Evolutionary conservation across 2,888 invertebrate genomes (phyloP), one percentile per base, ranked within the genome.

Genomic region (Melanophora roralis): DNA sequence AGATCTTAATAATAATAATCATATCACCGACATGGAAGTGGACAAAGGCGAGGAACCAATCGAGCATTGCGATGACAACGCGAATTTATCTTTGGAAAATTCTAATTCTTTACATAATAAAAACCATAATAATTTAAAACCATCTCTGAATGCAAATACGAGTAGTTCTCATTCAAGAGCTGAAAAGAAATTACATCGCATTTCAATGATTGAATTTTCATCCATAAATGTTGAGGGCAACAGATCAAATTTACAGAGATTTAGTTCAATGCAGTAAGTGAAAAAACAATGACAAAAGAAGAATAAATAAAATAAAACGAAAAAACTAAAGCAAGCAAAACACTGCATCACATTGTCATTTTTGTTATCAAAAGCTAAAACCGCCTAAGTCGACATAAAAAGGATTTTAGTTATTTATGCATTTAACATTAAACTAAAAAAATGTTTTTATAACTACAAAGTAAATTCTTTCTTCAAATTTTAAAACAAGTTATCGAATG

Each of bases 141-240:
- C 43, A 45, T 2, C 8, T 19, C 9, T 3, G 14, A 23, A 40
- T 23, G 32, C 34, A 2, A 19, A 65, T 51, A 6, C 51, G 1
- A 59, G 19, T 21, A 47, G 47, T 32, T 45, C 45, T 12, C 49
- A 47, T 16, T 11, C n/a, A 1, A 40, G 9, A 38, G n/a, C 2
- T 21, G 55, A 59, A 12, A 71, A 82, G 40, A 83, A 82, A 45
- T 59, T 81, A 0, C 84, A 84, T 23, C 83, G 85, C 34, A 83
- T 83, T 65, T 85, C 85, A 11, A 82, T 85, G 78, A 82, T 82
- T 51, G 85, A 85, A 57, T 65, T 84, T 14, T 75, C 68, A 64
- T 82, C 76, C 65, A 74, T 49, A 38, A 47, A 47, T 27, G 32
- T 27, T 64, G 47, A 38, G n/a, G 36, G 59, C 11, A 34, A 49